Conservation (phyloP, 1,140 invertebrate species). For the Drusus annulatus region DNA sequence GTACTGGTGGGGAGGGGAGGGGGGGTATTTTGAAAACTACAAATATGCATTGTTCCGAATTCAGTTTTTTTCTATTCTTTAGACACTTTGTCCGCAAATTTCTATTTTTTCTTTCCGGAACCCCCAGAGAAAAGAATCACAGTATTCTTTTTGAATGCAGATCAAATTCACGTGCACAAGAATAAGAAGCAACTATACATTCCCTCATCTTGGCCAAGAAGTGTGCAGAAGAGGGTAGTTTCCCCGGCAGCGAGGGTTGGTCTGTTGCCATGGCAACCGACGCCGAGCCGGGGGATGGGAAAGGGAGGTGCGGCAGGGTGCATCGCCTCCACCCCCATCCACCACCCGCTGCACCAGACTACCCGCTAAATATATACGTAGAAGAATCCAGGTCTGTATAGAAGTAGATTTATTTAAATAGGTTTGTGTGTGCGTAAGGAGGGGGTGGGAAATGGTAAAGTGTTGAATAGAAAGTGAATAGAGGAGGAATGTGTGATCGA, state of each 20-base stretch:
- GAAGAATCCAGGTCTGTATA: too few relatives aligned
- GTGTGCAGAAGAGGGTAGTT: conserved; percentile 26
- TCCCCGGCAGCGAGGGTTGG: conserved; percentile 49
- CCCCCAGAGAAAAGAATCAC: background rate
- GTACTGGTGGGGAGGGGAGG: too few relatives aligned
- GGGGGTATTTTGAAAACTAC: too few relatives aligned
- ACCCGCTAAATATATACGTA: too few relatives aligned
- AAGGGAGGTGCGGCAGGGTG: conserved; percentile 7
- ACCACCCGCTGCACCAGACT: conserved; percentile 23
- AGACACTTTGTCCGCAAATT: too few relatives aligned
- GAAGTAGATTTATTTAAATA: background rate
- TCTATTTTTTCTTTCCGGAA: too few relatives aligned
- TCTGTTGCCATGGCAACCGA: conserved; percentile 54
- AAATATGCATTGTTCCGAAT: too few relatives aligned
- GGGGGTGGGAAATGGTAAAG: background rate
- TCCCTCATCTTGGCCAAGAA: conserved; percentile 19
- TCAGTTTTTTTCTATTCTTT: too few relatives aligned
- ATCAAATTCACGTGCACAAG: conserved; percentile 7
- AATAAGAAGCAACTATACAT: background rate
- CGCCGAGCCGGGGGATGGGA: conserved; percentile 14
- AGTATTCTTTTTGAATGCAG: conserved; percentile 4
- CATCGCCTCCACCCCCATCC: conserved; percentile 1
- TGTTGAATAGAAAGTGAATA: background rate
- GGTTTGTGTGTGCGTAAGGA: background rate
- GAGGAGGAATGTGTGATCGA: background rate